These are phyloP conservation scores for Parasteatoda tepidariorum DNA, from an alignment of 1,140 invertebrate species.

Conservation along the genomic window DNA sequence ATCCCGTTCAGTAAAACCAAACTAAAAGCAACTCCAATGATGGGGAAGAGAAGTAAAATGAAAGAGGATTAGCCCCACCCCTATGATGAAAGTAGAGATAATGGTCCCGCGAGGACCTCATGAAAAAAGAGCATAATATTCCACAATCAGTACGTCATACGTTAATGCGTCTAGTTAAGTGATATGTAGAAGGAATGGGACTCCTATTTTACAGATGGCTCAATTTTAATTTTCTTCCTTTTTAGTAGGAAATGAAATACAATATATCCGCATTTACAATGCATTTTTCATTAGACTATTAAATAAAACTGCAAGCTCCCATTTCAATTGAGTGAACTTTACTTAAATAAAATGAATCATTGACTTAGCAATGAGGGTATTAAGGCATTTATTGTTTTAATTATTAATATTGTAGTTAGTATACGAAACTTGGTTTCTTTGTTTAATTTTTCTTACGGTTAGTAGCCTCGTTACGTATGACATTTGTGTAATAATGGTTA, in stretches of 20 bases:
- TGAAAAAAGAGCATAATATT: slow-evolving; percentile 43
- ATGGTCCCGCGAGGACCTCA: slow-evolving; percentile 30
- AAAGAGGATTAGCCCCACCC: slow-evolving; percentile 46
- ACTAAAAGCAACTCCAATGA: slow-evolving; percentile 7
- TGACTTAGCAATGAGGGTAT: too few relatives aligned
- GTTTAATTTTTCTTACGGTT: too few relatives aligned
- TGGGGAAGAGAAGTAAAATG: slow-evolving; percentile 11
- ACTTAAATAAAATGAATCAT: too few relatives aligned
- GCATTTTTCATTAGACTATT: neutral
- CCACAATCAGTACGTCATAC: slow-evolving; percentile 41
- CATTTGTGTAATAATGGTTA: too few relatives aligned
- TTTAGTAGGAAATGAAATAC: neutral
- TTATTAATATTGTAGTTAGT: too few relatives aligned
- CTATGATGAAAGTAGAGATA: slow-evolving; percentile 46
- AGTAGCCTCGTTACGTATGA: too few relatives aligned
- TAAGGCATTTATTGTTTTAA: too few relatives aligned
- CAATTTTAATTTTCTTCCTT: slow-evolving; percentile 19
- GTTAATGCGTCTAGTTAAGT: slow-evolving; percentile 42
- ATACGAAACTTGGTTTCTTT: too few relatives aligned
- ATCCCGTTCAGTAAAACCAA: neutral
- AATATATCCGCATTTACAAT: slow-evolving; percentile 2
- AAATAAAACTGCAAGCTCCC: neutral
- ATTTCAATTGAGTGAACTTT: neutral
- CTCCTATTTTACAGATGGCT: slow-evolving; percentile 31
- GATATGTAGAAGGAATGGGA: slow-evolving; percentile 10